Conservation (phyloP, 2,113 vertebrate species). For the Rhombomys opimus region DNA sequence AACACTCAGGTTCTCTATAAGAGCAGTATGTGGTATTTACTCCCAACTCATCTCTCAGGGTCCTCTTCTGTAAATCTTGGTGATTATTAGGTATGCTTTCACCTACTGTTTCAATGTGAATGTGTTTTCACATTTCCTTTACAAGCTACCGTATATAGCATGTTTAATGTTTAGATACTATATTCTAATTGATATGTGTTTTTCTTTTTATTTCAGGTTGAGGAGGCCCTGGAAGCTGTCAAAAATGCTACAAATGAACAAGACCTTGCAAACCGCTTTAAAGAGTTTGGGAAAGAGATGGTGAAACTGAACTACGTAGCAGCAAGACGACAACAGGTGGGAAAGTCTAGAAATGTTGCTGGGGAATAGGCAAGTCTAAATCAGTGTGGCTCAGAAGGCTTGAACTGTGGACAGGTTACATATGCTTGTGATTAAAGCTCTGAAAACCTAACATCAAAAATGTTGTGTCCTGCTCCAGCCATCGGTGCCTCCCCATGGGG, state of each 20-base stretch:
- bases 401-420: not conserved
- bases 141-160: not conserved
- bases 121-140: not conserved
- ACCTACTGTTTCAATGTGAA: not conserved
- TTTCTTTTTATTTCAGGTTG: conserved; percentile 88
- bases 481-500: not conserved
- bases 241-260: conserved; percentile 98
- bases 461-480: not conserved
- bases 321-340: conserved; percentile 97
- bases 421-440: not conserved
- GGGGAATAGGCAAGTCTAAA: not conserved
- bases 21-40: not conserved
- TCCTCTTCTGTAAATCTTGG: not conserved
- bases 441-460: not conserved
- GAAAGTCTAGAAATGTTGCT: conserved; percentile 13
- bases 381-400: not conserved
- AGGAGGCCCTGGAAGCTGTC: conserved; percentile 96
- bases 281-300: conserved; percentile 99
- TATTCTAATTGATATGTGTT: not conserved
- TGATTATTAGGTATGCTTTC: not conserved
- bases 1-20: not conserved
- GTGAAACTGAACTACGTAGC: conserved; percentile 99
- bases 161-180: not conserved
- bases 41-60: not conserved
- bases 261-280: conserved; percentile 97